A percentile compares a stretch with the other conserved stretches of the same genome.
These are phyloP conservation scores for Caerostris darwini DNA, from an alignment of 1,140 invertebrate genomes.

Conservation along the genomic window DNA sequence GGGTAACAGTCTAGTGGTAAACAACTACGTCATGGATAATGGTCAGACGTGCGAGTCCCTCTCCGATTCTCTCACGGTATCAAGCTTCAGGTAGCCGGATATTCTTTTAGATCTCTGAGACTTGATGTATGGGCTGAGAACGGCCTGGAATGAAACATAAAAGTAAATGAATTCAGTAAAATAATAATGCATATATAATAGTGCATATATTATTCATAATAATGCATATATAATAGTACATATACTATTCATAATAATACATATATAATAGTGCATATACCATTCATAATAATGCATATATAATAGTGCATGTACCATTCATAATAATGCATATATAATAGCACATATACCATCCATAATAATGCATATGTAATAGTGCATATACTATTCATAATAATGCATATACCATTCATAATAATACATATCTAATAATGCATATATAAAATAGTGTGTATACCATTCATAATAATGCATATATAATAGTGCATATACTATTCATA, in stretches of 20 bases:
- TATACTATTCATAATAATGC: too few species aligned
- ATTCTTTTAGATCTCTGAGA: constrained; percentile 65
- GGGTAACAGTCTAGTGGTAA: background rate
- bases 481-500: too few species aligned
- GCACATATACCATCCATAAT: too few species aligned
- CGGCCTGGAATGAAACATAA: constrained; percentile 47
- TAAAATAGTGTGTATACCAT: background rate
- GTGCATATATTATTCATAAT: background rate
- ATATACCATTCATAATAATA: too few species aligned
- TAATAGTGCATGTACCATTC: too few species aligned
- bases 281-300: too few species aligned
- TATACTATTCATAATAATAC: background rate
- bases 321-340: too few species aligned
- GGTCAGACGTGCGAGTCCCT: constrained; percentile 64
- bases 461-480: background rate
- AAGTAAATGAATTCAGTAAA: background rate
- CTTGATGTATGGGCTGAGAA: constrained; percentile 64
- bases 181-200: background rate
- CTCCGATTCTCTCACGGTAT: constrained; percentile 64
- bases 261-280: background rate
- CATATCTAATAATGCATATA: too few species aligned
- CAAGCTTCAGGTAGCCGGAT: constrained; percentile 64
- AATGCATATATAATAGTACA: background rate
- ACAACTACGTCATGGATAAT: background rate
- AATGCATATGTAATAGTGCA: too few species aligned